phyloP scores from a whole-genome alignment of 2,797 vertebrate species.

The Enteromius mattozi region DNA sequence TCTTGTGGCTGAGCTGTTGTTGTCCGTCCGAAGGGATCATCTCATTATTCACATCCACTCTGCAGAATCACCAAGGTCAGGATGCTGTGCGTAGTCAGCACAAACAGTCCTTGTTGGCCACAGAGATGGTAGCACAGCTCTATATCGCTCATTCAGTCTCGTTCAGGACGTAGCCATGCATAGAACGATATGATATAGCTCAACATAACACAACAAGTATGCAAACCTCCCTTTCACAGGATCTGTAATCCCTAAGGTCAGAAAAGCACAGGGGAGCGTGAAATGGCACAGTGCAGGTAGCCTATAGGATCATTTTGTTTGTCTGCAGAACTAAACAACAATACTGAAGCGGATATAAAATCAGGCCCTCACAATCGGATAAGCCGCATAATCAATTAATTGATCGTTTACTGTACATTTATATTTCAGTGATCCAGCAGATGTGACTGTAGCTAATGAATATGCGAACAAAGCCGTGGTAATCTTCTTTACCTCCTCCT shows the following conservation, averaged over 20 bases:
- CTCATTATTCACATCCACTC: slow-evolving; percentile 70
- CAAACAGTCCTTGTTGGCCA: slow-evolving; percentile 38
- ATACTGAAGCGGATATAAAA: slow-evolving; percentile 1
- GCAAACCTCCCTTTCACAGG: neutral
- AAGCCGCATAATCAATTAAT: slow-evolving; percentile 48
- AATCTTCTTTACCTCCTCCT: slow-evolving; percentile 38
- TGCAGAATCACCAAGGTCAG: slow-evolving; percentile 70
- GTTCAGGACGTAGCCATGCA: neutral
- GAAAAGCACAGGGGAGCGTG: neutral
- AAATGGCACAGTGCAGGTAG: neutral
- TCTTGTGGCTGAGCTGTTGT: slow-evolving; percentile 28
- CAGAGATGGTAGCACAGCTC: slow-evolving; percentile 6
- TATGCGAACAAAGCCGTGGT: slow-evolving; percentile 24
- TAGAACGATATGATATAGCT: neutral
- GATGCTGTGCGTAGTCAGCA: slow-evolving; percentile 58
- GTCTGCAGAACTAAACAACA: neutral
- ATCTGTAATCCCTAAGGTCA: slow-evolving; percentile 5
- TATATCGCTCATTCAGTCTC: neutral
- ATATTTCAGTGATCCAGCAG: slow-evolving; percentile 33
- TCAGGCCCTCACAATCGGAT: slow-evolving; percentile 20
- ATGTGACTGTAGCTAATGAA: slow-evolving; percentile 43
- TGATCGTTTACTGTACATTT: slow-evolving; percentile 37
- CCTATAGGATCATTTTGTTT: neutral
- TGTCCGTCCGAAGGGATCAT: slow-evolving; percentile 63
- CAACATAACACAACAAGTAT: neutral